These are phyloP conservation scores for Noturus placidus DNA, from an alignment of 2,113 vertebrate species.

Conservation along the genomic window DNA sequence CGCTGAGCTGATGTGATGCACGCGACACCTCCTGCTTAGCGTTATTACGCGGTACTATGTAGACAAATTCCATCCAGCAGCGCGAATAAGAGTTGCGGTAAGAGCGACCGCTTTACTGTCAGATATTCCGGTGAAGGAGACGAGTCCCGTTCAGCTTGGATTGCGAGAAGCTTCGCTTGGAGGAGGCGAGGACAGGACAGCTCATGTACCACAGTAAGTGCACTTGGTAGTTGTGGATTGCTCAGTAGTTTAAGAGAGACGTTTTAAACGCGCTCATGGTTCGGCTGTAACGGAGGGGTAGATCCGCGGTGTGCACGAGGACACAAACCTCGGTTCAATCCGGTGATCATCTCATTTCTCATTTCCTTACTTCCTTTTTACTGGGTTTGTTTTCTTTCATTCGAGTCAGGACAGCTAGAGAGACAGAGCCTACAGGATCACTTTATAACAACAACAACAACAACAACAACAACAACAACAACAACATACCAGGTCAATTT, in stretches of 20 bases:
- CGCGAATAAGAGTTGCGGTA: conserved; percentile 62
- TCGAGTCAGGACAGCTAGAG: neutral
- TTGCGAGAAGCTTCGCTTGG: conserved; percentile 55
- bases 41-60: conserved; percentile 2
- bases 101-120: conserved; percentile 64
- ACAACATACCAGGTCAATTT: neutral
- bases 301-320: neutral
- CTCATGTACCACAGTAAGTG: conserved; percentile 67
- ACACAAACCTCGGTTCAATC: neutral
- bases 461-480: too few relatives aligned
- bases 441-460: neutral
- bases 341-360: neutral
- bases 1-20: conserved; percentile 57
- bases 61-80: conserved; percentile 50
- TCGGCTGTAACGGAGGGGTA: neutral
- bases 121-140: conserved; percentile 65
- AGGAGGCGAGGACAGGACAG: conserved; percentile 52
- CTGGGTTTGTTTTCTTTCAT: neutral
- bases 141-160: conserved; percentile 75
- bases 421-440: neutral
- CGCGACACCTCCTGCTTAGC: conserved; percentile 65
- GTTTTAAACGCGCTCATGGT: conserved; percentile 1
- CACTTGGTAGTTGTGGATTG: conserved; percentile 55
- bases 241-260: conserved; percentile 34
- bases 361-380: neutral